Evolutionary conservation across 2,113 vertebrate genomes (phyloP), one percentile per base, ranked within the genome.

Genomic region (Hippopotamus amphibius): DNA sequence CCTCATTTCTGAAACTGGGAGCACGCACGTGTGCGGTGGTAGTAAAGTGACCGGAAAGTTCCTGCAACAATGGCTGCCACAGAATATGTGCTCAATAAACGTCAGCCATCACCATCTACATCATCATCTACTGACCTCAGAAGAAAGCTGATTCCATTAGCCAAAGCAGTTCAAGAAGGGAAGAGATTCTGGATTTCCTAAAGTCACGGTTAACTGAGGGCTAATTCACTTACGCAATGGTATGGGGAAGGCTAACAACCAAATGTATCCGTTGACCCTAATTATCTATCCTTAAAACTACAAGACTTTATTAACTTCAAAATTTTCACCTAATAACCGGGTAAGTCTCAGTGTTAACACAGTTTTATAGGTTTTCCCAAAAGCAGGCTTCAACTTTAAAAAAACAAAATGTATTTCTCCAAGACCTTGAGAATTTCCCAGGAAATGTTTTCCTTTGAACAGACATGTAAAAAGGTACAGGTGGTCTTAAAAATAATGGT

Each of bases 361-460:
- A 37, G n/a, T 68, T 82, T 19, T 46, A 28, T 77, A 71, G 57
- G 15, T 61, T 61, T 46, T 59, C 48, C 21, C 50, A 37, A 95
- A n/a, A 90, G 30, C 19, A 43, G 19, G n/a, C 82, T 53, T 84
- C 74, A 55, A 84, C 50, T 80, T 74, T 37, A 48, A 48, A 74
- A 68, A 77, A 90, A n/a, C 8, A 48, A 97, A 88, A 61, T 13
- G 11, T n/a, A 63, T 57, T 90, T 93, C 53, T 69, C 33, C 14
- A 74, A 88, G 43, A 48, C 11, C 14, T 37, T 66, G 41, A 65
- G 37, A 87, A 81, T 50, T 30, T 13, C 26, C 24, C 55, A 57
- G 93, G 77, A 84, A 68, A 80, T 0, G 12, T 26, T 76, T 61
- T 50, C 66, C 37, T 94, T 83, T 41, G 28, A 61, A 77, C 24